Evolutionary conservation across 2,113 vertebrate species (phyloP), one percentile per base, ranked within the genome.

Genomic region (Mormyrus iriodes): DNA sequence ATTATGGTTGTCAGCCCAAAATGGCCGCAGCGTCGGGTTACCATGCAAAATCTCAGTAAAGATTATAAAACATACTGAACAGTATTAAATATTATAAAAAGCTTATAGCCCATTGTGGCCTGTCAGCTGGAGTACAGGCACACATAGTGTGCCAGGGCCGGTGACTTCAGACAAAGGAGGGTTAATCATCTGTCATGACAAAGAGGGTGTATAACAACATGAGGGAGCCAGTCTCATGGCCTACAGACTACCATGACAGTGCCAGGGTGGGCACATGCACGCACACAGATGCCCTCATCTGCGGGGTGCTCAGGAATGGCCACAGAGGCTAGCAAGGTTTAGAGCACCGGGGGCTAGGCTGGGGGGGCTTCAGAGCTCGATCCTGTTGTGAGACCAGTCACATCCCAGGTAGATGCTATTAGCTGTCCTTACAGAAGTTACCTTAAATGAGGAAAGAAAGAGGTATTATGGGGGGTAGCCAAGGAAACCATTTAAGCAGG

Each of bases 371-470:
- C 42, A 58, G 86, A 79, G 46, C 83, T 86, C 10, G 76, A 87
- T 0, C 91, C 88, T 84, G 51, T 73, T 90, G 88, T 73, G 21
- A 17, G 86, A 48, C 61, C 55, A 55, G 82, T 89, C 89, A 73
- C 49, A 19, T 42, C 53, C 52, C 76, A 53, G 48, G 55, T 65
- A 21, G 39, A 4, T 48, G 31, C 21, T n/a, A 89, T 93, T 93
- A 94, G 85, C 92, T 91, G 90, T 95, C 93, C 91, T 86, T 95
- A 89, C 91, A 91, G 90, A 93, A 65, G 88, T 94, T 92, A 82
- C 94, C 96, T 96, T 48, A 85, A 46, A 27, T 17, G 7, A 84
- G 12, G 42, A 58, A 21, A n/a, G 12, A 4, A 13, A 58, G 31
- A 51, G 19, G 0, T 21, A 24, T 55, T 19, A 3, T 19, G 15